Percentiles rank a stretch among this genome's conserved stretches.
Evolutionary conservation across 1,140 invertebrate genomes (phyloP).

Genomic region (Drosophila teissieri): DNA sequence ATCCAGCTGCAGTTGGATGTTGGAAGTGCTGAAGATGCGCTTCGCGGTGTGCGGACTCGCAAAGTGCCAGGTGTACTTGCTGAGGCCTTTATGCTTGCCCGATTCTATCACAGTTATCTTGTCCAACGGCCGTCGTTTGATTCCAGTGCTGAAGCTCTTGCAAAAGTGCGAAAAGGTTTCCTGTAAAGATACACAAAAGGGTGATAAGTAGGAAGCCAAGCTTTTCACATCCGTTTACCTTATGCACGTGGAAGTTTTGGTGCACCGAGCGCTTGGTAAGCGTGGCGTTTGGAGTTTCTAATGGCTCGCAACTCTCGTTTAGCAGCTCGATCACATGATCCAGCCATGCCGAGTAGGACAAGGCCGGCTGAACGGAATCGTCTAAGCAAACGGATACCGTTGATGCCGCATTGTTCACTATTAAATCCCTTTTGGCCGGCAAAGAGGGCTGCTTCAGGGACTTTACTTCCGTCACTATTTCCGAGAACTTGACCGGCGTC

Average conservation of each 20-base stretch:
- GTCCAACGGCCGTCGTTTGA: conserved; percentile 69
- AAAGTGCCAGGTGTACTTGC: conserved; percentile 76
- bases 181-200: conserved; percentile 23
- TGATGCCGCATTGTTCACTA: conserved; percentile 51
- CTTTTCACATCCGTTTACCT: conserved; percentile 7
- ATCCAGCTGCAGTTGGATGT: conserved; percentile 60
- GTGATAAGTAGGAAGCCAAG: not conserved
- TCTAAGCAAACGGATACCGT: conserved; percentile 5
- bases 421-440: conserved; percentile 64
- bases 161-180: conserved; percentile 77
- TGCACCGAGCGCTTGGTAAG: conserved; percentile 27
- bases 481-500: conserved; percentile 52
- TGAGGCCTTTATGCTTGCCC: conserved; percentile 72
- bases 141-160: conserved; percentile 69
- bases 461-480: conserved; percentile 67
- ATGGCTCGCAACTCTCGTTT: conserved; percentile 56
- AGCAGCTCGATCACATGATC: conserved; percentile 78
- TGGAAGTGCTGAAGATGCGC: conserved; percentile 71
- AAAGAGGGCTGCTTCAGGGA: conserved; percentile 58
- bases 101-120: conserved; percentile 47
- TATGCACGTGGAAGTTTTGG: conserved; percentile 72
- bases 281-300: not conserved
- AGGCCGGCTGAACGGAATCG: conserved; percentile 43
- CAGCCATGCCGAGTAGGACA: conserved; percentile 71
- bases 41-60: conserved; percentile 51